Evolutionary conservation across 2,797 vertebrate species (phyloP), one percentile per base, ranked within the genome.

Genomic region (Astyanax mexicanus): DNA sequence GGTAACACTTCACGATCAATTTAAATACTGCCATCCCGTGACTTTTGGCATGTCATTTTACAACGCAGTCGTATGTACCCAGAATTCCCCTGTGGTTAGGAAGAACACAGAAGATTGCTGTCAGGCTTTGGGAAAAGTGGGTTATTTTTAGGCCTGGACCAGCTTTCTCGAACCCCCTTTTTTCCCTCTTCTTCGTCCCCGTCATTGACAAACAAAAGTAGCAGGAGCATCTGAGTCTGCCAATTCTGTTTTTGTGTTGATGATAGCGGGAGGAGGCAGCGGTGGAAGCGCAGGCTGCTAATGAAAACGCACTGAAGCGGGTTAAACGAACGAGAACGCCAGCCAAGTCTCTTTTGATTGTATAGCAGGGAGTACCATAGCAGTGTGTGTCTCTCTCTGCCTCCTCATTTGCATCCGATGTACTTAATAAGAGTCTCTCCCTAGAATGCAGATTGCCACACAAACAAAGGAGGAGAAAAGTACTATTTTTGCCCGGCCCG

Each of bases 321-420:
- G 76, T 74, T 87, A 87, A 90, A 86, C 80, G 82, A 83, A 83
- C 60, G 75, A 73, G 69, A 82, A 77, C 71, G 73, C 74, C 80
- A 82, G 83, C 73, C 75, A 84, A 84, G 82, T 78, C 78, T 82
- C 74, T 80, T 81, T 74, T 80, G 77, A 85, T 84, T 86, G 81
- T 79, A 75, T 83, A 82, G 82, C 73, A 73, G 76, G 72, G 75
- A 80, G 79, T 8, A 19, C 74, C 32, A 54, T 75, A 68, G 75
- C 69, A 54, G 74, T 47, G 78, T 81, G 78, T 86, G 74, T 82
- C 80, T 85, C 78, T 60, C 32, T 60, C 55, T 78, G 69, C 79
- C 82, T 69, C 73, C 85, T 87, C 81, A 88, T 88, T 87, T 87
- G 84, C 84, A 87, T 87, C 75, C 75, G 83, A 82, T 83, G 83